phyloP scores from a whole-genome alignment of 2,113 vertebrate genomes.

The Bostrychus sinensis region DNA sequence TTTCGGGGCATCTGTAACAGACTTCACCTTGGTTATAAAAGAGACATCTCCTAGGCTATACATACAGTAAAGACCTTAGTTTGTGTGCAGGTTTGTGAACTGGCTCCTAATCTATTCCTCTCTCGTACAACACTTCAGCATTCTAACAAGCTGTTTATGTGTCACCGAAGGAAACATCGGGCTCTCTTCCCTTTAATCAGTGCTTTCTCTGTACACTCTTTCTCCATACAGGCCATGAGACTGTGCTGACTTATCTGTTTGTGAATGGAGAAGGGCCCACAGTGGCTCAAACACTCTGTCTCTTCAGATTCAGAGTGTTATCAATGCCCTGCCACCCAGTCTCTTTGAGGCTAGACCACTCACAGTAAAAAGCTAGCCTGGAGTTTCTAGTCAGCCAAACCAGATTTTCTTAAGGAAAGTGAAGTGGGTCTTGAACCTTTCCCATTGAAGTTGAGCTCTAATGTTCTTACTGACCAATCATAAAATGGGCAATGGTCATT shows the following conservation, averaged over 20 bases:
- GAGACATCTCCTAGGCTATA: background rate
- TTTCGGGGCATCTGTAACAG: background rate
- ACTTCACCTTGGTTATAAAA: background rate
- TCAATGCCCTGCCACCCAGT: conserved; percentile 3
- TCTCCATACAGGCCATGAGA: background rate
- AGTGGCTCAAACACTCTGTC: background rate
- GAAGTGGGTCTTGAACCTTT: too few species aligned
- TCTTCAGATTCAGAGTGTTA: conserved; percentile 7
- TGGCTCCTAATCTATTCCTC: background rate
- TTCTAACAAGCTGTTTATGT: conserved; percentile 11
- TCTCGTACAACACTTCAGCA: background rate
- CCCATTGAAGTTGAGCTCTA: too few species aligned
- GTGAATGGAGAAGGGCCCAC: background rate
- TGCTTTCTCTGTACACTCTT: background rate
- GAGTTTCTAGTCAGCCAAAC: background rate
- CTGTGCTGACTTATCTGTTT: background rate
- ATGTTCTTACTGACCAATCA: too few species aligned
- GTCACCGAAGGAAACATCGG: background rate
- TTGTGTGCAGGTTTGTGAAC: background rate
- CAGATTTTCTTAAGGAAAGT: too few species aligned
- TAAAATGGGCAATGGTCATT: too few species aligned
- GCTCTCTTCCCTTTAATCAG: background rate
- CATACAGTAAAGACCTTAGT: background rate
- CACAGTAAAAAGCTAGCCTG: background rate
- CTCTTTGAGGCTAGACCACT: background rate